Evolutionary conservation across 2,888 invertebrate species (phyloP), one percentile per base, ranked within the genome.

Genomic region (Agrochola litura): DNA sequence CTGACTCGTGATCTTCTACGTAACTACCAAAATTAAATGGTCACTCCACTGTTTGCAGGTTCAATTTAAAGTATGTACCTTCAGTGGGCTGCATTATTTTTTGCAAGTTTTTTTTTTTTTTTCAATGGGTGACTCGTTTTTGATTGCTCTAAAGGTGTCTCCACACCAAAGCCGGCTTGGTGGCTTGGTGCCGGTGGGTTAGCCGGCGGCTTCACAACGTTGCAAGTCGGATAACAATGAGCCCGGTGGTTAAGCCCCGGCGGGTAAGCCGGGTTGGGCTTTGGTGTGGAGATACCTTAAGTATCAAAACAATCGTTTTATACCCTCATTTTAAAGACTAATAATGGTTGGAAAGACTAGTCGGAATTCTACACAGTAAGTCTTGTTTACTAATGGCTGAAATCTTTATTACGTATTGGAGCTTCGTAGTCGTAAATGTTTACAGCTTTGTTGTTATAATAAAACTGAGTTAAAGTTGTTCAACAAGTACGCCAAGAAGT

Each of bases 401-500:
- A 52, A 43, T 41, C 9, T 14, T 49, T 52, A 6, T 1, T 12
- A 56, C 22, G 30, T 49, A 63, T 41, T 61, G 1, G 16, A 67
- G 52, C 10, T 43, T 68, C 37, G 65, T n/a, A 54, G 10, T n/a
- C 52, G 22, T 58, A 41, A 60, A 54, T 37, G 16, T 65, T 74
- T 14, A 60, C 25, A 46, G 54, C 54, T 60, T 16, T 37, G 30
- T 25, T 60, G 8, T 30, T 49, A 43, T 37, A 46, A 14, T 65
- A 67, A 60, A 30, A 43, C 43, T 25, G 25, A 43, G 49, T 68
- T 16, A 43, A 41, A 22, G 56, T n/a, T 14, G 56, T 30, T 54
- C 43, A 81, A 68, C 75, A 81, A 58, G 46, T 75, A 25, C 22
- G 12, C 10, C 37, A 37, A 54, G 22, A 52, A 16, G 6, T 10